Base-by-base conservation (phyloP, 2,888 invertebrate genomes). In the Disparrhopalites patrizii region DNA sequence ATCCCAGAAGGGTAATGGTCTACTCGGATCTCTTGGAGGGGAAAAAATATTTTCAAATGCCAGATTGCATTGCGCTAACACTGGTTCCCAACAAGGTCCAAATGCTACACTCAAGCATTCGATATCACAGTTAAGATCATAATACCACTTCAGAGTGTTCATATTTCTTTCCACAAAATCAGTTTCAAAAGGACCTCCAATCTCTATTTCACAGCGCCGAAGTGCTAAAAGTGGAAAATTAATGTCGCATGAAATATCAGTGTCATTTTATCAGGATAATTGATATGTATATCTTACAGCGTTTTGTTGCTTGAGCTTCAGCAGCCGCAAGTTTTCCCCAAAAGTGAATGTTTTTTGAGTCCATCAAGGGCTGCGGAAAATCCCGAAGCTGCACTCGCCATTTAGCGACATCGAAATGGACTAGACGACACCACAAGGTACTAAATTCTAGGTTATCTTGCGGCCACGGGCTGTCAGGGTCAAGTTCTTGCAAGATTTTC, bases 21-120 rank as follows among this genome's bases (percentile, higher is more conserved):
- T 91, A 62, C 95, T 95, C 0, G 98, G 98, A 82, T 97, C 97
- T 66, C 88, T 83, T 0, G 96, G 94, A 0, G 90, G 90, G 0
- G 90, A 86, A 3, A 89, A 84, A 18, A 92, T 92, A 79, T 90
- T 90, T 77, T 95, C 94, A 80, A 94, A 90, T 70, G 88, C 89
- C 81, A 91, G 81, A 78, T 91, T 92, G 80, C 90, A 90, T 77
- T 93, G 91, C 0, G 94, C 91, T 65, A 94, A 87, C 18, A 93
- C 93, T 0, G 99, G 97, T 78, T 99, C 99, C 99, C 99, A 99
- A 79, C 98, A 98, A 0, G 98, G 96, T 0, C 99, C 99, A 78
- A 99, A 98, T 0, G 97, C 95, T 78, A 95, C 91, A 77, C 90
- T 89, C 78, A 87, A 91, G 73, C 89, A 87, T 61, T 90, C 88